Percentiles rank a stretch among this genome's conserved stretches.
Evolutionary conservation across 2,113 vertebrate species (phyloP).

Genomic region (Brienomyrus longianalis): DNA sequence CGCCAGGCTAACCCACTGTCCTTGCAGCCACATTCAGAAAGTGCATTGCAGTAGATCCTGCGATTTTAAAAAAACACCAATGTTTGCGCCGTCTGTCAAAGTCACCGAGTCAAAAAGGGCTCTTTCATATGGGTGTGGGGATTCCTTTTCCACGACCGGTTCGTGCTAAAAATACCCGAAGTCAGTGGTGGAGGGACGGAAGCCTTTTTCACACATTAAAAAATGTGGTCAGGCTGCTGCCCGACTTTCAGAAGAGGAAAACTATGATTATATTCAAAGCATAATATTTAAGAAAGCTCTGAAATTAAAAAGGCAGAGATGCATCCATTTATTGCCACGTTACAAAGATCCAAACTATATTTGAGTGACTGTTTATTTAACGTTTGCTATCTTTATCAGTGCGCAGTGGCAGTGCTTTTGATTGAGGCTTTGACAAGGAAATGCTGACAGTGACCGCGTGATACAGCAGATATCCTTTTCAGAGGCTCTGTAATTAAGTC

Average conservation of each 20-base stretch:
- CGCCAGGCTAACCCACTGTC: background rate
- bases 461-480: constrained; percentile 24
- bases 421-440: constrained; percentile 45
- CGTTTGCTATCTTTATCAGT: background rate
- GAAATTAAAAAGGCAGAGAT: background rate
- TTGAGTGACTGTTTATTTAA: constrained; percentile 8
- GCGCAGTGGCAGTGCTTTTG: background rate
- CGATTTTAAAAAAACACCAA: background rate
- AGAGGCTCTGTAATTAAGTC: constrained; percentile 56
- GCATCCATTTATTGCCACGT: background rate
- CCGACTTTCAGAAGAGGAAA: background rate
- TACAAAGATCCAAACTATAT: background rate
- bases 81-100: constrained; percentile 34
- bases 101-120: constrained; percentile 32
- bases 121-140: background rate
- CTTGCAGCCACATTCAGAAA: background rate
- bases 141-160: background rate
- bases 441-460: constrained; percentile 56
- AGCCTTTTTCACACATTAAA: constrained; percentile 56
- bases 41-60: background rate
- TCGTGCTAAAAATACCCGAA: constrained; percentile 11
- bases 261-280: constrained; percentile 1
- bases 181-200: constrained; percentile 23
- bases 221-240: constrained; percentile 44
- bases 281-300: background rate